A percentile compares a stretch with the other conserved stretches of the same genome.
Conservation (phyloP, 1,140 invertebrate species). For the Vanessa atalanta region DNA sequence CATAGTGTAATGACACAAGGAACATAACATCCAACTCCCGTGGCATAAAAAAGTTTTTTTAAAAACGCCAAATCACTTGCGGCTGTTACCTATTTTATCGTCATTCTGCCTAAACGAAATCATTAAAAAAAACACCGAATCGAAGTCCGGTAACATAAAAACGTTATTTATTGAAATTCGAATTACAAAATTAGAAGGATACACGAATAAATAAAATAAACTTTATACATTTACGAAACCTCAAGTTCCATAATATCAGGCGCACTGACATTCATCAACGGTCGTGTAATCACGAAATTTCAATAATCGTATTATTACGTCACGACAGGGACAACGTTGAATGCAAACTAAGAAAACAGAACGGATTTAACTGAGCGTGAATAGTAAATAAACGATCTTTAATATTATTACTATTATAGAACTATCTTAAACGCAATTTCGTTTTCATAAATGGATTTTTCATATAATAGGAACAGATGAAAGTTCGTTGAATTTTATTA, state of each 20-base stretch:
- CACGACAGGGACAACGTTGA: constrained; percentile 18
- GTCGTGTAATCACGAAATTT: constrained; percentile 23
- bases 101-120: too few relatives aligned
- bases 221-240: constrained; percentile 1
- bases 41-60: too few relatives aligned
- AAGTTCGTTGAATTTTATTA: background rate
- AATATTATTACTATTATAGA: constrained; percentile 2
- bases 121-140: too few relatives aligned
- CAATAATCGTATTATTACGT: constrained; percentile 11
- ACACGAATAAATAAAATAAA: background rate
- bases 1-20: too few relatives aligned
- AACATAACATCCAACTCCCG: too few relatives aligned
- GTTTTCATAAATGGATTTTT: background rate
- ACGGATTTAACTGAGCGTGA: constrained; percentile 7
- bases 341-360: constrained; percentile 20
- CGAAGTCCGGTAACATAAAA: too few relatives aligned
- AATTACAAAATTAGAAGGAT: background rate
- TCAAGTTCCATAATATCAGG: constrained; percentile 4
- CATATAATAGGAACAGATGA: background rate
- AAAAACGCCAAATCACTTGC: too few relatives aligned
- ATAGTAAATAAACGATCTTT: constrained; percentile 10
- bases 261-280: constrained; percentile 24
- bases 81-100: too few relatives aligned
- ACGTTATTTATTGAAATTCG: background rate
- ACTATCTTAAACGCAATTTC: background rate